phyloP scores from a whole-genome alignment of 2,113 vertebrate genomes.

The Nansenia antarctica region DNA sequence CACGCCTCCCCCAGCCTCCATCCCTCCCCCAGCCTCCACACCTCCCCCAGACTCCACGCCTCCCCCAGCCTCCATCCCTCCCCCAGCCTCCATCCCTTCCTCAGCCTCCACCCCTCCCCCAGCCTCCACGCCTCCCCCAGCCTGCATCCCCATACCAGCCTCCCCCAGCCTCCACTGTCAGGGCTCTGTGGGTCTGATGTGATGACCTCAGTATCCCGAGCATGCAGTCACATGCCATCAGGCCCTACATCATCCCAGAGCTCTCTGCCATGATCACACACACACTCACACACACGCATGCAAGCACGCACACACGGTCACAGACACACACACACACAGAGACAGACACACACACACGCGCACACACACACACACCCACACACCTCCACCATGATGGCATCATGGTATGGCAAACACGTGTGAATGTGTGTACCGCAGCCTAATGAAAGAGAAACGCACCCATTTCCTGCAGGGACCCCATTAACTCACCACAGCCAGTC shows the following conservation, averaged over 20 bases:
- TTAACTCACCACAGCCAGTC: conserved; percentile 63
- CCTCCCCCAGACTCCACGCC: too few relatives aligned
- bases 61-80: too few relatives aligned
- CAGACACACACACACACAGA: neutral
- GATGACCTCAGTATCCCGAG: conserved; percentile 34
- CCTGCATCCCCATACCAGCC: neutral
- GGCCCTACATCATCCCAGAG: neutral
- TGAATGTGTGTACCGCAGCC: neutral
- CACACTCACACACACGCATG: neutral
- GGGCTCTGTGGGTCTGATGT: conserved; percentile 8
- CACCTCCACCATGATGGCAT: too few relatives aligned
- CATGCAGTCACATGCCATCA: conserved; percentile 45
- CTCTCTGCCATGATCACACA: neutral
- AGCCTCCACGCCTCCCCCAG: too few relatives aligned
- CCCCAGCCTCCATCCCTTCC: too few relatives aligned
- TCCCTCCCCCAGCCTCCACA: too few relatives aligned
- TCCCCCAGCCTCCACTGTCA: neutral
- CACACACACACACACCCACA: too few relatives aligned
- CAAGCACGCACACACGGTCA: too few relatives aligned
- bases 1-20: too few relatives aligned
- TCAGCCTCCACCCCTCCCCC: too few relatives aligned
- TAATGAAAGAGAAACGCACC: conserved; percentile 58
- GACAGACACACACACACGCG: too few relatives aligned
- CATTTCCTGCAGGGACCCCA: conserved; percentile 53
- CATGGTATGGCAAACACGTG: conserved; percentile 59